Evolutionary conservation across 2,113 vertebrate species (phyloP).

Genomic region (Oreochromis aureus): DNA sequence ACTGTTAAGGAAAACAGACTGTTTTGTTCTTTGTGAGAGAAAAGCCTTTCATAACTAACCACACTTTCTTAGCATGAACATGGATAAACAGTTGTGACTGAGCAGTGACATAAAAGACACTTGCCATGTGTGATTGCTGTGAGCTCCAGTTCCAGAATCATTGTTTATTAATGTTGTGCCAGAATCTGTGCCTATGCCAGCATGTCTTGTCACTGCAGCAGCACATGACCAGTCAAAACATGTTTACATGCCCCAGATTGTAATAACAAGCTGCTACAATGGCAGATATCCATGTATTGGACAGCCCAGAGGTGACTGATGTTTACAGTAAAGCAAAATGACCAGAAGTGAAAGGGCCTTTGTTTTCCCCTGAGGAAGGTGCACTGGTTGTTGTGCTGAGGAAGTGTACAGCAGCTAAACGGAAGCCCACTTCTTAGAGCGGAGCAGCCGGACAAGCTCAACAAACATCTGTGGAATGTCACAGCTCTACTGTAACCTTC

Average conservation of each 20-base stretch:
- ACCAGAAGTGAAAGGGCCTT: neutral
- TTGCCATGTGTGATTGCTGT: neutral
- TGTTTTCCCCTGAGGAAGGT: neutral
- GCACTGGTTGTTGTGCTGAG: constrained; percentile 13
- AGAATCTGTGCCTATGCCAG: neutral
- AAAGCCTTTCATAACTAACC: neutral
- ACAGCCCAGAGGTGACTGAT: neutral
- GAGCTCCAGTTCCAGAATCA: neutral
- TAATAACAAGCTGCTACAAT: constrained; percentile 15
- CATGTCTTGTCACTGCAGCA: neutral
- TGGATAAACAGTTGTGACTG: neutral
- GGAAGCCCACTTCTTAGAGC: constrained; percentile 26
- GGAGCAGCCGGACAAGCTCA: neutral
- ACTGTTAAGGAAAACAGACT: neutral
- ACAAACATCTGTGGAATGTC: constrained; percentile 58
- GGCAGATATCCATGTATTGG: neutral
- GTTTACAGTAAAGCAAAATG: neutral
- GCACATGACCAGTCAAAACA: constrained; percentile 33
- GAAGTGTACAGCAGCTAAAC: constrained; percentile 8
- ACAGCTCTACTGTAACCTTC: neutral
- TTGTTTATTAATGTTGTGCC: constrained; percentile 11
- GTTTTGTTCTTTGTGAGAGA: neutral
- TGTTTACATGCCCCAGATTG: neutral
- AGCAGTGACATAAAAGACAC: neutral
- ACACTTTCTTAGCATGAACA: neutral